Evolutionary conservation across 1,140 invertebrate species (phyloP), one percentile per base, ranked within the genome.

Genomic region (Triops longicaudatus): DNA sequence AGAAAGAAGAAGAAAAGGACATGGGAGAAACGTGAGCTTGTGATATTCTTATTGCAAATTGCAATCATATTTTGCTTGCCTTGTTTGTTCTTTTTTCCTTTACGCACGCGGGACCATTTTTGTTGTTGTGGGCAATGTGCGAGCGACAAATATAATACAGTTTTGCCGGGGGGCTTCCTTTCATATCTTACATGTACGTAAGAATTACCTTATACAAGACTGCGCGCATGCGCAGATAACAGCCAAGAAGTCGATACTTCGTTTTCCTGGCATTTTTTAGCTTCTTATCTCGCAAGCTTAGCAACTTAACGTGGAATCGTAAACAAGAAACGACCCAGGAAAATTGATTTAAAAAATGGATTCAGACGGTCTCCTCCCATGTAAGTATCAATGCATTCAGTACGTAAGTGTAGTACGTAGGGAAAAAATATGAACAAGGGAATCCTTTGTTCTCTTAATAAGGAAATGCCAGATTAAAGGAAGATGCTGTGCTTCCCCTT

Each of bases 1-100:
- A 22, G 22, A 63, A 63, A 63, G n/a, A 63, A 12, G 22, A 63
- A 22, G 50, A 22, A 63, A 63, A 63, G 14, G 22, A 22, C 10
- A 63, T 63, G 50, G 50, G 50, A 37, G 31, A 37, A 22, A 63
- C 50, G 50, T 63, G 14, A 63, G 50, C 50, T 63, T 63, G 50
- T 63, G 50, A 63, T 63, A 63, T 63, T 63, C 50, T 22, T 17
- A 63, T 63, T 63, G 50, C 50, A 63, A 63, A 63, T 63, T 63
- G 50, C 50, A 63, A 63, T 63, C 22, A 63, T 37, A 37, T 37
- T 37, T 37, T n/a, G 50, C 50, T 63, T 63, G 50, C 22, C 14
- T 22, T 9, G 50, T 63, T 63, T 63, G 50, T 63, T 63, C 50
- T 63, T 63, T 17, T 63, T 63, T 63, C 14, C 17, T 63, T 63